Conservation (phyloP, 2,888 invertebrate species). For the Calephelis perditalis region DNA sequence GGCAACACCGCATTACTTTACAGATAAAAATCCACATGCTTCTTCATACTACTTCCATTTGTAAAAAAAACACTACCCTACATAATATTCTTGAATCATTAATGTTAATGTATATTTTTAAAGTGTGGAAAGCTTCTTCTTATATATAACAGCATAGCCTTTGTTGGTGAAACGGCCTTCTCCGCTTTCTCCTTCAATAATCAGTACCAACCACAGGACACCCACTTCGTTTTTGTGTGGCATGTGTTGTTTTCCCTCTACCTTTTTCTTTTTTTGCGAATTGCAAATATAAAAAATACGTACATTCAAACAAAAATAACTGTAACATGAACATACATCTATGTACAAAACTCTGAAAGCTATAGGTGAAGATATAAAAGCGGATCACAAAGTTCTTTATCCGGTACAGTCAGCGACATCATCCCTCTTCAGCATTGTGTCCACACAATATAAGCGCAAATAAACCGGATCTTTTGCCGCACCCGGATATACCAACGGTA, state of each 20-base stretch:
- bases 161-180: too few species aligned
- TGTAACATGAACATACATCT: neutral
- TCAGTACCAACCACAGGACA: too few species aligned
- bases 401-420: constrained; percentile 39
- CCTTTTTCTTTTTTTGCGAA: neutral
- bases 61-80: too few species aligned
- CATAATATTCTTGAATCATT: too few species aligned
- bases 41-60: too few species aligned
- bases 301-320: neutral
- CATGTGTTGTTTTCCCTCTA: neutral
- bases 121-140: too few species aligned
- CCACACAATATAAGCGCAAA: constrained; percentile 76
- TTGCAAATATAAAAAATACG: too few species aligned
- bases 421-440: constrained; percentile 65
- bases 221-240: neutral
- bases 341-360: constrained; percentile 5
- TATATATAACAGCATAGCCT: too few species aligned
- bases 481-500: constrained; percentile 37
- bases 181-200: too few species aligned
- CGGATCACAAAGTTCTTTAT: constrained; percentile 18
- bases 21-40: too few species aligned
- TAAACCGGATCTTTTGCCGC: constrained; percentile 58
- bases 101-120: too few species aligned
- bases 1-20: too few species aligned
- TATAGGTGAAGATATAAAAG: constrained; percentile 9